Conservation (phyloP, 1,140 invertebrate genomes). For the Temnothorax curvispinosus region DNA sequence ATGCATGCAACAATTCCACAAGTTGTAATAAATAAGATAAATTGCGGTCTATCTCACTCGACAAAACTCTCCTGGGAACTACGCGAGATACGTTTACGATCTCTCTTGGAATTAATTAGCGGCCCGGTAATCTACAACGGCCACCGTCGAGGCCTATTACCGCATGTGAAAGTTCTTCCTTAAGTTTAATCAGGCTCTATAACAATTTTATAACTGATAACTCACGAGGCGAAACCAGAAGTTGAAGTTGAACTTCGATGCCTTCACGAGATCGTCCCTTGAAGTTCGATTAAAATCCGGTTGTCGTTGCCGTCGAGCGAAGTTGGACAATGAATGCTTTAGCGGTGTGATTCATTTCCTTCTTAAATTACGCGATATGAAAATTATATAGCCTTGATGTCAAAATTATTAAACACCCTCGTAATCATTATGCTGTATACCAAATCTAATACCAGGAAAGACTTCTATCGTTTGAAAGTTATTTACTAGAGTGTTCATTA, state of each 20-base stretch:
- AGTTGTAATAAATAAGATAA: conserved; percentile 47
- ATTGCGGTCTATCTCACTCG: background rate
- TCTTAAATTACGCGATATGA: background rate
- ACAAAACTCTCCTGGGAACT: conserved; percentile 18
- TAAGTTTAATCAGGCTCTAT: conserved; percentile 17
- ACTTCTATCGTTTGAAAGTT: no score
- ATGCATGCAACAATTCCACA: conserved; percentile 10
- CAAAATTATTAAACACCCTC: no score
- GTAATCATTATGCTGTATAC: no score
- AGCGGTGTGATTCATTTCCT: background rate
- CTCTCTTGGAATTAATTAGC: conserved; percentile 43
- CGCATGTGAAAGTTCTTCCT: conserved; percentile 13
- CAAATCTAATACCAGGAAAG: no score
- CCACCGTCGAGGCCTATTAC: background rate
- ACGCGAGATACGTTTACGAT: conserved; percentile 35
- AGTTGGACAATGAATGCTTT: background rate
- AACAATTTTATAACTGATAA: background rate
- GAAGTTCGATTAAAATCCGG: background rate
- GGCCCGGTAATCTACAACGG: background rate
- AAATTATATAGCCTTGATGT: background rate
- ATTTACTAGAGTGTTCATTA: no score
- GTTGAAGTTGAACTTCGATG: background rate
- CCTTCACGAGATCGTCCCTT: background rate
- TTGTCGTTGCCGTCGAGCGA: background rate
- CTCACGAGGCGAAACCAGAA: background rate